phyloP scores from a whole-genome alignment of 2,113 vertebrate species.

The Hydrolagus affinis region DNA sequence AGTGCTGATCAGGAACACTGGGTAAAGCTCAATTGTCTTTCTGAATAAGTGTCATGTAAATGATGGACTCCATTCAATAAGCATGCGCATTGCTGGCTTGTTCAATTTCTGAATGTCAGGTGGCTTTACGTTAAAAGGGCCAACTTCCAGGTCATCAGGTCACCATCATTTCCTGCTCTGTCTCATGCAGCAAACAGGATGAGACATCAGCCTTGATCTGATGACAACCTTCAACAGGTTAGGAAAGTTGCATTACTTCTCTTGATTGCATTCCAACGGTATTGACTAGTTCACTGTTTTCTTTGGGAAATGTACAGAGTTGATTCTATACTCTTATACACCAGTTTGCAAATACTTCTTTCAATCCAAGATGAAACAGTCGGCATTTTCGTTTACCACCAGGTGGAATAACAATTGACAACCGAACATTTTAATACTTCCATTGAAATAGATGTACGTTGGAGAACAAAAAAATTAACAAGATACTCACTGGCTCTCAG shows the following conservation, averaged over 20 bases:
- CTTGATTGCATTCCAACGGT: neutral
- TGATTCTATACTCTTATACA: neutral
- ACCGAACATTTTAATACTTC: neutral
- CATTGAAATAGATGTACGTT: neutral
- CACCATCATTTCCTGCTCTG: neutral
- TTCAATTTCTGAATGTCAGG: too few relatives aligned
- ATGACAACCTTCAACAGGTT: neutral
- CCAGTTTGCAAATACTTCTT: neutral
- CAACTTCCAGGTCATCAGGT: neutral
- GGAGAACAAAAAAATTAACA: neutral
- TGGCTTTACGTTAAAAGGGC: too few relatives aligned
- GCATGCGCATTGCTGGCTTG: too few relatives aligned
- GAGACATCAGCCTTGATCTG: neutral
- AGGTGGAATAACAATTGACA: neutral
- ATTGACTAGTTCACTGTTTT: neutral
- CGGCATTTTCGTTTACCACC: neutral
- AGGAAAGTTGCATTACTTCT: neutral
- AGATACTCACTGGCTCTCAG: constrained; percentile 93
- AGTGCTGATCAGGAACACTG: too few relatives aligned
- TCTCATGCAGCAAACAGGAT: neutral
- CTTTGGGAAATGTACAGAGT: neutral
- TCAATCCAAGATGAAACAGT: neutral
- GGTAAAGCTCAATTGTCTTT: too few relatives aligned
- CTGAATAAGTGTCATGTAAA: too few relatives aligned
- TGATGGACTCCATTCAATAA: too few relatives aligned